Evolutionary conservation across 1,140 invertebrate genomes (phyloP), one percentile per base, ranked within the genome.

Genomic region (Eupeodes corollae): DNA sequence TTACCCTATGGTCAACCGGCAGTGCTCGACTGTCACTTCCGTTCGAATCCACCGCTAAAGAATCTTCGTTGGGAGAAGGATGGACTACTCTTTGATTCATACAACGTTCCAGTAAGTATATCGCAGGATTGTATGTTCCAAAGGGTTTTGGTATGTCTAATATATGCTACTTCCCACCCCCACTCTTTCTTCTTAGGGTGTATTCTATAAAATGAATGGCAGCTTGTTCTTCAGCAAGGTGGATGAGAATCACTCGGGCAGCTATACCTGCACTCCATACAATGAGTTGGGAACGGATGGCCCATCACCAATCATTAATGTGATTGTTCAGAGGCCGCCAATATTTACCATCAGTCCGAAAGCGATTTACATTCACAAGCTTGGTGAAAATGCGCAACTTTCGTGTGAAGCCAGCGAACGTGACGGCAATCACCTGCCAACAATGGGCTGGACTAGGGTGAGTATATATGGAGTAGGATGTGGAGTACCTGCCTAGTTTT

Each of bases 11-110:
- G 91, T n/a, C 82, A 88, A 56, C 79, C 84, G n/a, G 90, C 88
- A 13, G 79, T 91, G 34, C 75, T 97, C 34, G 87, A 92, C 66
- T 97, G 93, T 67, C 87, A 91, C 60, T 91, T 93, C 55, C 79
- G 89, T 56, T 86, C 91, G 0, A 96, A 95, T 74, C 94, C 93
- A 14, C 86, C 90, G 2, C 72, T 95, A 45, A 88, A 86, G n/a
- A 89, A 91, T 63, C 73, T 95, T 16, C 80, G 87, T 42, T 97
- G 94, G 93, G 89, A 90, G 61, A 91, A 93, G 68, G 90, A 94
- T 65, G 88, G 88, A 15, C 86, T 91, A 56, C 77, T 92, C 0
- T 92, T 91, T 61, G 89, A 94, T 67, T 88, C 89, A 1, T 90
- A 89, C 67, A 88, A 91, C 59, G 86, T 89, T 18, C 86, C 70